Evolutionary conservation across 2,888 invertebrate genomes (phyloP).

Genomic region (Tetranychus piercei): DNA sequence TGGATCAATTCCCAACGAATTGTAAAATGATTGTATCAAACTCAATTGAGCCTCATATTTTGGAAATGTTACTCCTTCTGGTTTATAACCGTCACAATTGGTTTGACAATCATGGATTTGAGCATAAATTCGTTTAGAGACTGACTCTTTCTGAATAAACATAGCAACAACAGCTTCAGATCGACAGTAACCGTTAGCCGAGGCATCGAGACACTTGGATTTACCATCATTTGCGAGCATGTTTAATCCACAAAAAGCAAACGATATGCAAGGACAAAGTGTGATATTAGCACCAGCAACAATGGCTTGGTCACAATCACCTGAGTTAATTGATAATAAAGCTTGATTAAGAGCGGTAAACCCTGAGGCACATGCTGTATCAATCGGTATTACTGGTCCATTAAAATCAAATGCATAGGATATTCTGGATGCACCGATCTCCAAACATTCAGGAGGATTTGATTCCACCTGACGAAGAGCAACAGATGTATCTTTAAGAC

Average conservation of each 20-base stretch:
- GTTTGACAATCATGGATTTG: slow-evolving; percentile 66
- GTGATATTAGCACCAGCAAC: slow-evolving; percentile 38
- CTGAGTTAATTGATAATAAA: slow-evolving; percentile 41
- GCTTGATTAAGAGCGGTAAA: slow-evolving; percentile 29
- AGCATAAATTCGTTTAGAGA: slow-evolving; percentile 53
- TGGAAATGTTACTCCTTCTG: slow-evolving; percentile 71
- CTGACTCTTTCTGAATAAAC: slow-evolving; percentile 50
- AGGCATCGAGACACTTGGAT: slow-evolving; percentile 30
- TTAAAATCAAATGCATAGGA: slow-evolving; percentile 84
- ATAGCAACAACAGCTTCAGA: slow-evolving; percentile 54
- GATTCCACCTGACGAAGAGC: slow-evolving; percentile 35
- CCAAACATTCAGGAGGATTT: slow-evolving; percentile 42
- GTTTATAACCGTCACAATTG: slow-evolving; percentile 82
- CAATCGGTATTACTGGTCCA: slow-evolving; percentile 34
- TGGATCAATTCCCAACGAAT: slow-evolving; percentile 33
- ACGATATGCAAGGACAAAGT: slow-evolving; percentile 35
- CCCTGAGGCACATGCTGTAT: slow-evolving; percentile 22
- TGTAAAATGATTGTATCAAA: slow-evolving; percentile 26
- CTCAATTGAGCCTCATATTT: slow-evolving; percentile 55
- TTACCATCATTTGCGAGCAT: slow-evolving; percentile 38
- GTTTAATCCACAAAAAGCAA: slow-evolving; percentile 37
- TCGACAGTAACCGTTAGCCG: slow-evolving; percentile 58
- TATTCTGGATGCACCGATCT: slow-evolving; percentile 50
- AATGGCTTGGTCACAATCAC: slow-evolving; percentile 43
- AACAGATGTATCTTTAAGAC: slow-evolving; percentile 39